These are phyloP conservation scores for Drosophila colorata DNA, from an alignment of 2,888 invertebrate species.

Conservation along the genomic window DNA sequence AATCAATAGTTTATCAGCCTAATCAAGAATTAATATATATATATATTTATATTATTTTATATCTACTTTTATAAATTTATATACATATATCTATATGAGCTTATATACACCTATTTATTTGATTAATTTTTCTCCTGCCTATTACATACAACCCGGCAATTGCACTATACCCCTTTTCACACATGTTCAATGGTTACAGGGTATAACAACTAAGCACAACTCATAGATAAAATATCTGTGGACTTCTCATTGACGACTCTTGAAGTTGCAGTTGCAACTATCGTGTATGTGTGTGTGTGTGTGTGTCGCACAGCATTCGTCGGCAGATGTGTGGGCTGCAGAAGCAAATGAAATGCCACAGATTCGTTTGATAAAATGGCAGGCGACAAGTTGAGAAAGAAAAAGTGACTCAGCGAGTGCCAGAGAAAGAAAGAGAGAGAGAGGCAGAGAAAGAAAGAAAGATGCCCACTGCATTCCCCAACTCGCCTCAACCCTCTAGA, in stretches of 20 bases:
- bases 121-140: background rate
- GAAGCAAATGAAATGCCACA: slow-evolving; percentile 74
- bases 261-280: slow-evolving; percentile 47
- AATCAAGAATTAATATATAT: too few relatives aligned
- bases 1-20: too few relatives aligned
- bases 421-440: slow-evolving; percentile 15
- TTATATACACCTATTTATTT: too few relatives aligned
- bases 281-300: slow-evolving; percentile 12
- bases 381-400: slow-evolving; percentile 74
- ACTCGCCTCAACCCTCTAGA: background rate
- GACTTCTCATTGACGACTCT: slow-evolving; percentile 57
- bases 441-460: slow-evolving; percentile 15
- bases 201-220: slow-evolving; percentile 22
- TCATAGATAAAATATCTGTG: slow-evolving; percentile 72
- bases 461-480: slow-evolving; percentile 27
- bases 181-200: slow-evolving; percentile 3
- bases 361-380: slow-evolving; percentile 76
- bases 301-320: slow-evolving; percentile 10
- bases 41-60: too few relatives aligned
- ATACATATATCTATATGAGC: too few relatives aligned
- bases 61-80: too few relatives aligned
- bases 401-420: slow-evolving; percentile 63
- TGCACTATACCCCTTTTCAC: background rate
- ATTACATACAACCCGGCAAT: background rate
- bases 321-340: slow-evolving; percentile 67